Conservation (phyloP, 2,888 invertebrate species). For the Pycnomerus fuliginosus region DNA sequence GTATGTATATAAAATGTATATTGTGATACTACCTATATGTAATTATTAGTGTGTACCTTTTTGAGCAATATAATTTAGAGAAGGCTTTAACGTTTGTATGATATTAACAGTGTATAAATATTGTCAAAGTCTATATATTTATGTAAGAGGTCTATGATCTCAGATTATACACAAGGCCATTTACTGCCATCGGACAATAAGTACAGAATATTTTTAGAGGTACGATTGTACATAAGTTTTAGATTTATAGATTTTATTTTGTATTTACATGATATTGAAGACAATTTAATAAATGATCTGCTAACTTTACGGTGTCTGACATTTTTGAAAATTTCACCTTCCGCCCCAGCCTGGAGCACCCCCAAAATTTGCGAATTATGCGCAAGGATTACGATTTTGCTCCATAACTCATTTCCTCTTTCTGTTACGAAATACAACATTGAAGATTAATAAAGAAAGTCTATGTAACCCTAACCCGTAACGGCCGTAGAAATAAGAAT, state of each 20-base stretch:
- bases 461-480: too few species aligned
- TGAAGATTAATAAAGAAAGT: too few species aligned
- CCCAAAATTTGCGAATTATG: too few species aligned
- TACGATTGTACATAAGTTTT: slow-evolving; percentile 36
- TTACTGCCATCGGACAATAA: slow-evolving; percentile 37
- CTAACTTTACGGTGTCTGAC: too few species aligned
- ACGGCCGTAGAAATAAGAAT: too few species aligned
- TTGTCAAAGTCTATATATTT: slow-evolving; percentile 14
- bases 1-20: slow-evolving; percentile 31
- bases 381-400: too few species aligned
- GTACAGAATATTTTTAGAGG: slow-evolving; percentile 21
- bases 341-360: too few species aligned
- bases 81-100: slow-evolving; percentile 43
- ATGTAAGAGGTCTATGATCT: slow-evolving; percentile 31
- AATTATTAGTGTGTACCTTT: slow-evolving; percentile 29
- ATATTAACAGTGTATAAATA: slow-evolving; percentile 23
- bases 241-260: slow-evolving; percentile 41
- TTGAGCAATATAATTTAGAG: slow-evolving; percentile 30
- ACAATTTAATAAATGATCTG: slow-evolving; percentile 45
- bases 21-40: slow-evolving; percentile 42
- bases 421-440: too few species aligned
- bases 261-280: slow-evolving; percentile 41
- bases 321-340: too few species aligned
- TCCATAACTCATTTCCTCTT: too few species aligned
- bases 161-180: slow-evolving; percentile 32